A percentile compares a stretch with the other conserved stretches of the same genome.
These are phyloP conservation scores for Sebastes aleutianus DNA, from an alignment of 2,797 vertebrate species.

Conservation along the genomic window DNA sequence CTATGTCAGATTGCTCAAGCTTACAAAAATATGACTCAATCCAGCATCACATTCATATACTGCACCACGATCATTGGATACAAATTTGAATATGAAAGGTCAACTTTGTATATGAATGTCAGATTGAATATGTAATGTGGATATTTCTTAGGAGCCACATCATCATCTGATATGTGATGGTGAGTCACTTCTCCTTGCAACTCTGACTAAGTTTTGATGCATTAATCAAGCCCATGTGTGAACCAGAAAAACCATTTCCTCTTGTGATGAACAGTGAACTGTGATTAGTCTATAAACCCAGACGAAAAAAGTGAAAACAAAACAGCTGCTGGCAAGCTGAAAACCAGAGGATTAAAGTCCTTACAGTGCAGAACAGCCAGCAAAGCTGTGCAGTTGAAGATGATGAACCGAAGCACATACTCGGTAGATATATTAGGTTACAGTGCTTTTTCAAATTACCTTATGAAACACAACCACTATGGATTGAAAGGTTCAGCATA, in stretches of 20 bases:
- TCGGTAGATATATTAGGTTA: constrained; percentile 15
- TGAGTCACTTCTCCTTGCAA: constrained; percentile 12
- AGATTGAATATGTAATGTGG: neutral
- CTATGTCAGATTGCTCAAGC: neutral
- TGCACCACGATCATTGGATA: neutral
- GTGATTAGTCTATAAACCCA: constrained; percentile 10
- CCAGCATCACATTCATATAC: neutral
- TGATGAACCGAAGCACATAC: neutral
- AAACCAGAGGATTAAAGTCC: constrained; percentile 34
- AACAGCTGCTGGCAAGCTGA: constrained; percentile 12
- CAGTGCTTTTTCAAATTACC: constrained; percentile 27
- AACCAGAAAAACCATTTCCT: constrained; percentile 21
- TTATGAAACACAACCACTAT: constrained; percentile 28
- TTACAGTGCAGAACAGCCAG: constrained; percentile 6
- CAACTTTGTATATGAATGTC: neutral
- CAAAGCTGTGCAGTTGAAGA: constrained; percentile 7
- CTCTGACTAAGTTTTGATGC: constrained; percentile 7
- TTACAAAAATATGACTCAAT: neutral
- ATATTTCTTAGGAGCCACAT: neutral
- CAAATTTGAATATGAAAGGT: neutral
- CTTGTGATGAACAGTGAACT: constrained; percentile 13
- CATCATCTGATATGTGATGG: neutral
- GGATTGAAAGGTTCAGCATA: constrained; percentile 16
- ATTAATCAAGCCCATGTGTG: constrained; percentile 6
- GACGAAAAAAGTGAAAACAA: neutral